Percentiles rank a stretch among this genome's conserved stretches.
phyloP scores from a whole-genome alignment of 2,797 vertebrate genomes.

The Etheostoma nigrum region DNA sequence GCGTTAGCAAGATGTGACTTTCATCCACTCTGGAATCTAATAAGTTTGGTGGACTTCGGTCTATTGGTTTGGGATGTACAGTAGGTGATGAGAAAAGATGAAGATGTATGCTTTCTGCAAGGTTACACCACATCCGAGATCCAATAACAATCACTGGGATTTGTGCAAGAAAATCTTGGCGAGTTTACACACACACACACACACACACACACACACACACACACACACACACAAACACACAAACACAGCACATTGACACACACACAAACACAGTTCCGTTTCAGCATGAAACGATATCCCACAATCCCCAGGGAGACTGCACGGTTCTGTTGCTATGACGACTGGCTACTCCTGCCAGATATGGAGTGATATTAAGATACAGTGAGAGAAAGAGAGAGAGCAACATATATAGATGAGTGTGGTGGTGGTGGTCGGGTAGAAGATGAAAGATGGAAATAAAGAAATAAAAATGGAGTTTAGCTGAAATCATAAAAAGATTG shows the following conservation, averaged over 20 bases:
- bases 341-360: conserved; percentile 87
- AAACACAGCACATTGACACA: conserved; percentile 42
- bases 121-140: conserved; percentile 43
- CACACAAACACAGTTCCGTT: conserved; percentile 70
- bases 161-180: conserved; percentile 57
- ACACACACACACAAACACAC: conserved; percentile 31
- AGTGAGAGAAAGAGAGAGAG: conserved; percentile 71
- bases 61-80: conserved; percentile 44
- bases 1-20: background rate
- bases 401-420: conserved; percentile 49
- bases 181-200: conserved; percentile 42
- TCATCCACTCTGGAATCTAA: conserved; percentile 41
- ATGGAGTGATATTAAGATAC: conserved; percentile 82
- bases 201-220: conserved; percentile 41
- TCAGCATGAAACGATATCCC: conserved; percentile 85
- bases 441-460: conserved; percentile 43
- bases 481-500: background rate
- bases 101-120: conserved; percentile 8
- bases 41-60: conserved; percentile 56
- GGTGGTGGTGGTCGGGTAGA: conserved; percentile 10
- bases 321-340: conserved; percentile 88
- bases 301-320: conserved; percentile 85
- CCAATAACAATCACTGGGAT: conserved; percentile 62
- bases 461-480: conserved; percentile 26
- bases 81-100: conserved; percentile 32